A percentile compares a stretch with the other conserved stretches of the same genome.
phyloP scores from a whole-genome alignment of 2,797 vertebrate species.

The Dermochelys coriacea region DNA sequence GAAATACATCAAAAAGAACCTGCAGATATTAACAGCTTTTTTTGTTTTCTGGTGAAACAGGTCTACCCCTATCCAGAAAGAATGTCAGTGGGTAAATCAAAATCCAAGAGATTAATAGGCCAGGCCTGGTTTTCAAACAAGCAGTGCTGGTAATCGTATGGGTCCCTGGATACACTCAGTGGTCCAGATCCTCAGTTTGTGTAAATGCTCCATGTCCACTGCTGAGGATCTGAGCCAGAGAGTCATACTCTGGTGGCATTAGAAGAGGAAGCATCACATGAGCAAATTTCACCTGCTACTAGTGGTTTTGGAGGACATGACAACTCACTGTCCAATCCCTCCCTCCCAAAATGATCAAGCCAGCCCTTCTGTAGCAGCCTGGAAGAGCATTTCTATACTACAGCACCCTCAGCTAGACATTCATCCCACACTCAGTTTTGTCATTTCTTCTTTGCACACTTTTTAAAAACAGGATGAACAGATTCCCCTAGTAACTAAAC shows the following conservation, averaged over 20 bases:
- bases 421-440: rapidly evolving
- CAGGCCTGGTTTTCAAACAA: background rate
- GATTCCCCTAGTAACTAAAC: constrained; percentile 9
- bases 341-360: background rate
- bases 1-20: background rate
- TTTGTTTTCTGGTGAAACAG: background rate
- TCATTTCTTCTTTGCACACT: background rate
- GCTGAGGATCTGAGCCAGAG: background rate
- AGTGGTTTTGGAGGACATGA: background rate
- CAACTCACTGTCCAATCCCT: background rate
- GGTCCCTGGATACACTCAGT: background rate
- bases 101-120: background rate
- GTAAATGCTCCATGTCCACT: background rate
- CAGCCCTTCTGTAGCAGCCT: background rate
- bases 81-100: background rate
- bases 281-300: background rate
- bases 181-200: background rate
- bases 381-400: background rate
- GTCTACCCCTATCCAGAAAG: background rate
- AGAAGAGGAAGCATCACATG: background rate
- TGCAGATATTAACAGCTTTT: background rate
- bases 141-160: background rate
- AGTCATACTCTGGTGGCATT: background rate
- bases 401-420: background rate
- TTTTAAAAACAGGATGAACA: background rate